Evolutionary conservation across 2,888 invertebrate genomes (phyloP).

Genomic region (Coelinius sp.): DNA sequence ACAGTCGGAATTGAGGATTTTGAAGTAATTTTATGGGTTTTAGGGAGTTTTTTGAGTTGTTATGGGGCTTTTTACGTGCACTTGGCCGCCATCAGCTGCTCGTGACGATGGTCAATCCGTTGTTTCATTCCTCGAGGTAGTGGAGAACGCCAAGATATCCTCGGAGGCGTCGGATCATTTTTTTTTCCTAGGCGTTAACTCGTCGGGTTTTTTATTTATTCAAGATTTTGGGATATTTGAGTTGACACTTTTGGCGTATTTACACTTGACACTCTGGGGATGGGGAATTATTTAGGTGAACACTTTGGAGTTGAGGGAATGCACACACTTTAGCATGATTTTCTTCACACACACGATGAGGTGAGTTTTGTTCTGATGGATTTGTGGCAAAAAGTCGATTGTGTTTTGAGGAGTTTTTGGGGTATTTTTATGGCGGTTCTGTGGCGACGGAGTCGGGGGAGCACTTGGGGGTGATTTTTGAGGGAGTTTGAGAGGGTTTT

Average conservation of each 20-base stretch:
- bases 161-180: slow-evolving; percentile 56
- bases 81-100: slow-evolving; percentile 68
- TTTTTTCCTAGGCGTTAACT: slow-evolving; percentile 25
- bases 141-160: slow-evolving; percentile 56
- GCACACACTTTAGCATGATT: background rate
- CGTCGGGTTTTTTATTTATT: background rate
- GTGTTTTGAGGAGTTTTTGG: too few species aligned
- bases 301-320: background rate
- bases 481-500: background rate
- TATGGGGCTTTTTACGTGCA: slow-evolving; percentile 37
- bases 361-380: too few species aligned
- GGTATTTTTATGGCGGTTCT: background rate
- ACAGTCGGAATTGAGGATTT: background rate
- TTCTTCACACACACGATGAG: background rate
- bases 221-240: background rate
- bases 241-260: background rate
- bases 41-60: background rate
- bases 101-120: slow-evolving; percentile 57
- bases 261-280: slow-evolving; percentile 9
- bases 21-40: background rate
- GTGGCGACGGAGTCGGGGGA: background rate
- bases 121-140: slow-evolving; percentile 61
- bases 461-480: background rate
- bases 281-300: background rate
- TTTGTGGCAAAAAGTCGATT: too few species aligned